A percentile compares a stretch with the other conserved stretches of the same genome.
phyloP scores from a whole-genome alignment of 1,140 invertebrate species.

The Calephelis nemesis region DNA sequence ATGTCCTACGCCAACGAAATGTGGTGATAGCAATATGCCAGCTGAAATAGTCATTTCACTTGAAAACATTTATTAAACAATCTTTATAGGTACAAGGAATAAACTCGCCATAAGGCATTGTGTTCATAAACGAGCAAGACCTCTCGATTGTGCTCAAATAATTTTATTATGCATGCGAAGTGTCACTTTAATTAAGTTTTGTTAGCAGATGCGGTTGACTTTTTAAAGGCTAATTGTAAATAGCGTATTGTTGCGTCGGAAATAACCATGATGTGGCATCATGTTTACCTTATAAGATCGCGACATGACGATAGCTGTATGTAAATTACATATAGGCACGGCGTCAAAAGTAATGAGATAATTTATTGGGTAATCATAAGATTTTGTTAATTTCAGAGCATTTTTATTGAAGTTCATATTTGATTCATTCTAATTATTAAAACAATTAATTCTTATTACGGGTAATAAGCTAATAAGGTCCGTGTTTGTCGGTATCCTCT shows the following conservation, averaged over 20 bases:
- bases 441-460: too few relatives aligned
- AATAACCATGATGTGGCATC: constrained; percentile 35
- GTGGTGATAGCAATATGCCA: too few relatives aligned
- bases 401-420: too few relatives aligned
- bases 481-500: too few relatives aligned
- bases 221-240: constrained; percentile 56
- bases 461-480: too few relatives aligned
- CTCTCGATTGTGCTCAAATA: constrained; percentile 55
- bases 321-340: constrained; percentile 21
- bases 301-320: constrained; percentile 24
- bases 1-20: too few relatives aligned
- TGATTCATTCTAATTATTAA: too few relatives aligned
- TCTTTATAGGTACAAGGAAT: constrained; percentile 17
- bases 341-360: constrained; percentile 19
- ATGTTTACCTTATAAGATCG: constrained; percentile 23
- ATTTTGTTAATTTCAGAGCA: constrained; percentile 9
- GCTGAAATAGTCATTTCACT: too few relatives aligned
- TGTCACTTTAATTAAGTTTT: constrained; percentile 74
- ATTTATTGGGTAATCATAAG: constrained; percentile 18
- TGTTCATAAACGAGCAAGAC: constrained; percentile 18
- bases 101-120: constrained; percentile 28
- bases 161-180: constrained; percentile 70
- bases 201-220: constrained; percentile 64
- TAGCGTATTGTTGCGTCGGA: constrained; percentile 47
- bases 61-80: too few relatives aligned